Evolutionary conservation across 37 sponge, comb jelly and placozoan genomes (phyloP), one percentile per base, ranked within the genome.

Genomic region (Eunapius fragilis): DNA sequence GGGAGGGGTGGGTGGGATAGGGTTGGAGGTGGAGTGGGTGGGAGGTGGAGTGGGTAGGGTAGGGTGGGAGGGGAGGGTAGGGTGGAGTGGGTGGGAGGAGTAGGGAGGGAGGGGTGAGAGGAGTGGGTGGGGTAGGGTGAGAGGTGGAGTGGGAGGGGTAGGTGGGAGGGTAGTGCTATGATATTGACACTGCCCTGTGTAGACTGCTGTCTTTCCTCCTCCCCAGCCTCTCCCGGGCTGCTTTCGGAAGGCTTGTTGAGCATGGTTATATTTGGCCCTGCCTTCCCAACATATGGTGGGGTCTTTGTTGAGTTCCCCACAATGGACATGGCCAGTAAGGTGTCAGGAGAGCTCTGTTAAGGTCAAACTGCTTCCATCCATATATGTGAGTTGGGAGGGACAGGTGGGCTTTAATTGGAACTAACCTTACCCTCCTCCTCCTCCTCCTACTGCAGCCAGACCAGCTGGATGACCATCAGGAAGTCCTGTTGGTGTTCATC

Each of bases 401-500:
- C 10, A 32, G 73, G 73, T 32, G 31, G 31, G 31, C 5, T 72
- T 30, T 32, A 12, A 72, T 72, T 72, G 28, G 73, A 72, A 32
- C 12, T 32, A 32, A 12, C 17, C n/a, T 49, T 69, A 0, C 69
- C 69, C 2, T 70, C 41, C n/a, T n/a, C n/a, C n/a, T n/a, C n/a
- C n/a, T n/a, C n/a, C 41, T n/a, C n/a, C 69, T 71, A 34, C n/a
- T 81, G 0, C 85, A 90, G 84, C 71, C 80, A 6, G 91, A 91
- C 9, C n/a, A 19, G 22, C 0, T 92, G 24, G 78, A 34, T 2
- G 24, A 34, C 0, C 38, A 76, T 37, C 81, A 84, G 58, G 89
- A 91, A 34, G 96, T 95, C 12, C 27, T 97, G 47, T 90, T 95
- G 26, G 90, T 95, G 67, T 97, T 95, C 68, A 85, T 97, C 38